A percentile compares a stretch with the other conserved stretches of the same genome.
phyloP scores from a whole-genome alignment of 2,113 vertebrate genomes.

The Ochotona curzoniae region DNA sequence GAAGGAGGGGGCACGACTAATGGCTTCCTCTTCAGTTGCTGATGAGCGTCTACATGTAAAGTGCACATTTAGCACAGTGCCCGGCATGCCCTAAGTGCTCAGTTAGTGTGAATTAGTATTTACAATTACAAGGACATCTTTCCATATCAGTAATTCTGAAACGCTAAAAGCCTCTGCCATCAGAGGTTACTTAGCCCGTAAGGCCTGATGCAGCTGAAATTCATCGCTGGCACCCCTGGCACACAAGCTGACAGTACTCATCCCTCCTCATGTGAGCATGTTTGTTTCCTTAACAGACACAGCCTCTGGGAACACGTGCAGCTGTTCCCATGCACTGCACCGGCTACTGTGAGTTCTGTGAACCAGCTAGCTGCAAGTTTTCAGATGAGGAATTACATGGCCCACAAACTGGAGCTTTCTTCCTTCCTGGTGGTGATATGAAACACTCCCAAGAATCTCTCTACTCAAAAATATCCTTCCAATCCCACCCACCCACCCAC shows the following conservation, averaged over 20 bases:
- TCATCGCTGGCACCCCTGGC: neutral
- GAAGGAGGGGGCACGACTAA: neutral
- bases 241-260: neutral
- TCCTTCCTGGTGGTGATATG: neutral
- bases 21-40: neutral
- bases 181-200: neutral
- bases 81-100: neutral
- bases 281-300: neutral
- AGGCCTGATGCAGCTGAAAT: neutral
- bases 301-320: neutral
- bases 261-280: neutral
- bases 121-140: neutral
- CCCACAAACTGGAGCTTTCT: neutral
- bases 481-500: neutral
- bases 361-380: neutral
- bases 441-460: conserved; percentile 35
- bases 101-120: neutral
- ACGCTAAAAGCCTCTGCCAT: conserved; percentile 1
- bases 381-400: neutral
- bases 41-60: neutral
- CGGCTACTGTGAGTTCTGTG: neutral
- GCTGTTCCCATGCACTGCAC: too few species aligned
- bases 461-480: conserved; percentile 32
- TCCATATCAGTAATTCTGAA: conserved; percentile 31
- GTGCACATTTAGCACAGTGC: neutral